A percentile compares a stretch with the other conserved stretches of the same genome.
phyloP scores from a whole-genome alignment of 2,113 vertebrate genomes.

The Penelope pileata region DNA sequence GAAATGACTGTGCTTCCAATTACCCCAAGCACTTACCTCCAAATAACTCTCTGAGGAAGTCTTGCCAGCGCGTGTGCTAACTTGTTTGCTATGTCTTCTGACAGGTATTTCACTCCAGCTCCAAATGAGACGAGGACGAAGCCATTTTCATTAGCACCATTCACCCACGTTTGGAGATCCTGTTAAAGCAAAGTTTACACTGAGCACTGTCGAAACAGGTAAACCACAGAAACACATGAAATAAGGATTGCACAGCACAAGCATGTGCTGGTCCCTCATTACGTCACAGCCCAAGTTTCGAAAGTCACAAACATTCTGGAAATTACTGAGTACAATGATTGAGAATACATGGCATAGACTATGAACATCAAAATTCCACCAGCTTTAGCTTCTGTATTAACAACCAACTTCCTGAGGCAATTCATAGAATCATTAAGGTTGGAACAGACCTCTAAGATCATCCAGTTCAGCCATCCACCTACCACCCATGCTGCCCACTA shows the following conservation, averaged over 20 bases:
- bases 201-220: not conserved
- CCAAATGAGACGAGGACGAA: conserved; percentile 97
- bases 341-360: not conserved
- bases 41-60: conserved; percentile 92
- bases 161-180: conserved; percentile 92
- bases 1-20: fast-evolving
- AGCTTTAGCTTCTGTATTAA: not conserved
- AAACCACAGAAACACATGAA: not conserved
- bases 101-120: conserved; percentile 96
- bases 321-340: fast-evolving
- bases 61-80: conserved; percentile 89
- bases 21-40: conserved; percentile 83
- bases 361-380: fast-evolving
- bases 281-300: not conserved
- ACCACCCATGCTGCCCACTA: too few species aligned
- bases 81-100: conserved; percentile 92
- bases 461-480: too few species aligned
- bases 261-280: fast-evolving
- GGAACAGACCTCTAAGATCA: too few species aligned
- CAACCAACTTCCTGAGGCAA: not conserved
- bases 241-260: not conserved
- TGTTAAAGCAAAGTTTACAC: conserved; percentile 47
- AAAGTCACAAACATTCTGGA: not conserved
- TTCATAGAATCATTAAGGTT: too few species aligned
- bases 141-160: conserved; percentile 86